These are phyloP conservation scores for Emydoidea blandingii DNA, from an alignment of 2,797 vertebrate genomes.

Conservation along the genomic window DNA sequence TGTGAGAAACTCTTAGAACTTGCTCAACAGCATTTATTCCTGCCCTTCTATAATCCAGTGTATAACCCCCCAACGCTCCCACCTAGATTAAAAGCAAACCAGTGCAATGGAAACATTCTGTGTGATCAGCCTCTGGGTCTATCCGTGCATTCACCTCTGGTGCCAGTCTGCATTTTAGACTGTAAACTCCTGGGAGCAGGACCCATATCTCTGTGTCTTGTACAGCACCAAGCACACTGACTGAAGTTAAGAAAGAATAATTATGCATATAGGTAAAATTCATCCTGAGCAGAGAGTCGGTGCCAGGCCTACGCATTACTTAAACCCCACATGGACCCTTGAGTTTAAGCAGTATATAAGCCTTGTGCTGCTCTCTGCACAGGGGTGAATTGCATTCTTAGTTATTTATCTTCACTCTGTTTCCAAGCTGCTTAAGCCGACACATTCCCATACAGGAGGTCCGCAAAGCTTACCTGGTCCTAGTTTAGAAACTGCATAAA, in stretches of 20 bases:
- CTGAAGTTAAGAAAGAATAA: background rate
- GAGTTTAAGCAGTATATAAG: background rate
- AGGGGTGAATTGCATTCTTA: background rate
- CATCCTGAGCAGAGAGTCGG: background rate
- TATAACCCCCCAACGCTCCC: background rate
- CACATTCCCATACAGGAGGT: background rate
- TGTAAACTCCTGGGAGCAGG: background rate
- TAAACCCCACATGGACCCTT: background rate
- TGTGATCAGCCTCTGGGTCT: background rate
- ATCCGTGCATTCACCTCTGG: background rate
- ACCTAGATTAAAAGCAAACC: background rate
- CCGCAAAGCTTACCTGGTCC: conserved; percentile 84
- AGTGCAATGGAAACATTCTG: background rate
- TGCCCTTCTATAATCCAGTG: background rate
- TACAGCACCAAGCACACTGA: background rate
- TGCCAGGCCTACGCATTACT: background rate
- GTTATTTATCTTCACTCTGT: background rate
- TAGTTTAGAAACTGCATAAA: conserved; percentile 89
- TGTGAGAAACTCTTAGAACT: background rate
- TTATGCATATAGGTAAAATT: background rate
- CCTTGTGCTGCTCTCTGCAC: background rate
- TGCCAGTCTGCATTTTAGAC: background rate
- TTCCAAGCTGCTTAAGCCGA: background rate
- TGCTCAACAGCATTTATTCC: background rate
- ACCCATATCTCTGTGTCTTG: background rate